Conservation (phyloP, 2,797 vertebrate species). For the Hydrocynus forskahlii region DNA sequence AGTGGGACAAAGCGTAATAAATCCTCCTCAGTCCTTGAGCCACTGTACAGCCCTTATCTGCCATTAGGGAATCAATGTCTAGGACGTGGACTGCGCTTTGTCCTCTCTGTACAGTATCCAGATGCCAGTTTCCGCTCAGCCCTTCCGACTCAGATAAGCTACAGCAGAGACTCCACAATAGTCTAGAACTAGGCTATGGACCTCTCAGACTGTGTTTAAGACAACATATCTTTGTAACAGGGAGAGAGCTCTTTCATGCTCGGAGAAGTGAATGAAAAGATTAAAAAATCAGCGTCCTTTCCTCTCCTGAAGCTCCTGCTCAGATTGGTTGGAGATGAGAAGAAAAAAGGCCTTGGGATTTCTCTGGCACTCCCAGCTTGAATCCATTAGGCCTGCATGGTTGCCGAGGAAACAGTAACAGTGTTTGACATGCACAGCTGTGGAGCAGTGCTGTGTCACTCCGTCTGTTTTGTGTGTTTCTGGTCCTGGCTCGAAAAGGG, state of each 20-base stretch:
- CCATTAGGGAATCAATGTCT: conserved; percentile 64
- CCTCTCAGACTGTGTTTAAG: conserved; percentile 24
- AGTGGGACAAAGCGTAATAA: conserved; percentile 69
- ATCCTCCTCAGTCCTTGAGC: conserved; percentile 66
- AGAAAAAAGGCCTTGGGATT: conserved; percentile 54
- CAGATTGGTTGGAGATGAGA: conserved; percentile 44
- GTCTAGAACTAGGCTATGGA: conserved; percentile 25
- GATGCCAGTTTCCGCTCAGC: conserved; percentile 32
- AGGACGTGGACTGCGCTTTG: conserved; percentile 58
- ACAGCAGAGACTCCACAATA: conserved; percentile 25
- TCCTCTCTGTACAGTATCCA: conserved; percentile 38
- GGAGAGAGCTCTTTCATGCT: not conserved
- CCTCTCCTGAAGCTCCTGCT: conserved; percentile 40
- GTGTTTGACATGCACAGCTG: conserved; percentile 72
- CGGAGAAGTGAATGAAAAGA: conserved; percentile 17
- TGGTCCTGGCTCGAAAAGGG: conserved; percentile 27
- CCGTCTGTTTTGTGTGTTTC: conserved; percentile 72
- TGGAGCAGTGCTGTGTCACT: conserved; percentile 62
- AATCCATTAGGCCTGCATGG: conserved; percentile 73
- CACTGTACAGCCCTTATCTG: conserved; percentile 59
- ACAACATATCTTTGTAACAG: conserved; percentile 40
- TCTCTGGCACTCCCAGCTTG: conserved; percentile 70
- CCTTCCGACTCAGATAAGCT: conserved; percentile 22
- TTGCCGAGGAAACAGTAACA: conserved; percentile 72
- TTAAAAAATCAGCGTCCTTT: not conserved